Percentiles rank a stretch among this genome's conserved stretches.
phyloP scores from a whole-genome alignment of 2,888 invertebrate genomes.

The Micoletzkya japonica region DNA sequence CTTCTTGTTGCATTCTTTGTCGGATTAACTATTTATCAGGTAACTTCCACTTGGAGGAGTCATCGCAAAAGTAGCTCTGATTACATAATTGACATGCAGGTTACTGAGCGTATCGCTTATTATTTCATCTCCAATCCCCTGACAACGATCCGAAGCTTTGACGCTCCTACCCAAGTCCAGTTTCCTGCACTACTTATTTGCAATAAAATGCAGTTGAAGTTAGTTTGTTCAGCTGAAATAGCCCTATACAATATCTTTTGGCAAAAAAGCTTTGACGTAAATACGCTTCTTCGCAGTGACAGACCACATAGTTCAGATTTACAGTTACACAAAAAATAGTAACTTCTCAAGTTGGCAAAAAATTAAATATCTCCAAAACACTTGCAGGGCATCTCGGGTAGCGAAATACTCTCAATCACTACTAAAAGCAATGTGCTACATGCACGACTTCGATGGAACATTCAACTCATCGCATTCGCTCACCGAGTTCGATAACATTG shows the following conservation, averaged over 20 bases:
- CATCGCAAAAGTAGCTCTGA: not conserved
- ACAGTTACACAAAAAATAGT: too few relatives aligned
- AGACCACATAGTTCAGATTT: too few relatives aligned
- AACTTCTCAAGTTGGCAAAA: not conserved
- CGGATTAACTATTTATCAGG: constrained; percentile 54
- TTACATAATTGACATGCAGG: too few relatives aligned
- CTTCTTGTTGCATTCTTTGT: constrained; percentile 51
- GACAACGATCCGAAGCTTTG: constrained; percentile 48
- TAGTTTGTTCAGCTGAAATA: not conserved
- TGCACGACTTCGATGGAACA: constrained; percentile 41
- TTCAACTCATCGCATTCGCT: constrained; percentile 32
- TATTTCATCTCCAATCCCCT: constrained; percentile 55
- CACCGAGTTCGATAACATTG: constrained; percentile 45
- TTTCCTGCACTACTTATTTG: constrained; percentile 56
- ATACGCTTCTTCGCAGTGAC: not conserved
- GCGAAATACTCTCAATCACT: constrained; percentile 41
- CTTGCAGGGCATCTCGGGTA: constrained; percentile 49
- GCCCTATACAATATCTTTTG: not conserved
- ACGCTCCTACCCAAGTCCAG: constrained; percentile 47
- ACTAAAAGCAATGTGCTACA: constrained; percentile 41
- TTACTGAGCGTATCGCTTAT: constrained; percentile 51
- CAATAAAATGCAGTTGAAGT: constrained; percentile 60
- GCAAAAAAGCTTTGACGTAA: not conserved
- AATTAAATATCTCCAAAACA: not conserved
- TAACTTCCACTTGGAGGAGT: constrained; percentile 13